phyloP scores from a whole-genome alignment of 2,888 invertebrate species.

The Clistopyga incitator region DNA sequence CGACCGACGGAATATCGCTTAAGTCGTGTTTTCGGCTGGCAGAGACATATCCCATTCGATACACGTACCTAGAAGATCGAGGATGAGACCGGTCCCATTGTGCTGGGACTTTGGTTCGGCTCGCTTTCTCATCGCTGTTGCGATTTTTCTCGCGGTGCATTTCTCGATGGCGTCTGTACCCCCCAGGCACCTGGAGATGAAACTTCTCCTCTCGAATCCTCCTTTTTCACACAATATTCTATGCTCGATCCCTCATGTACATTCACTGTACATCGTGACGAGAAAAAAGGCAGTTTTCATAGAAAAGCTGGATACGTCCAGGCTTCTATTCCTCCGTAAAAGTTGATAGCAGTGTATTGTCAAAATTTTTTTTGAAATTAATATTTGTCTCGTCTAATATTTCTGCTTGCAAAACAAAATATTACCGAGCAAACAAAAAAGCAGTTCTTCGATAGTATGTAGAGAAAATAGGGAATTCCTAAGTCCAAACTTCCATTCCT shows the following conservation, averaged over 20 bases:
- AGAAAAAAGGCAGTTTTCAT: constrained; percentile 2
- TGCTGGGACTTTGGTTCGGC: constrained; percentile 30
- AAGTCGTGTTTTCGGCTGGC: constrained; percentile 41
- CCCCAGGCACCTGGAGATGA: constrained; percentile 58
- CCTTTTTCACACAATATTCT: constrained; percentile 60
- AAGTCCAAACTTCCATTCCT: no score
- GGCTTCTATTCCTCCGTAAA: not conserved
- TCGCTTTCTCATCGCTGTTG: constrained; percentile 53
- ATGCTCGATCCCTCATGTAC: constrained; percentile 27
- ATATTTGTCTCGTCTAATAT: not conserved
- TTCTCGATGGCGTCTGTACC: constrained; percentile 40
- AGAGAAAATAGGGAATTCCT: no score
- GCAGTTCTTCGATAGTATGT: not conserved
- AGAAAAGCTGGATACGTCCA: constrained; percentile 7
- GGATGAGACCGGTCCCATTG: constrained; percentile 55
- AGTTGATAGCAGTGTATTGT: not conserved
- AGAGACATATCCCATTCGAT: constrained; percentile 48
- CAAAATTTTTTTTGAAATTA: not conserved
- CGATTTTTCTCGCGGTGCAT: constrained; percentile 59
- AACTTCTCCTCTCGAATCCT: constrained; percentile 49
- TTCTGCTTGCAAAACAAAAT: not conserved
- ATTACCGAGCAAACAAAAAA: not conserved
- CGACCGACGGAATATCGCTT: constrained; percentile 36
- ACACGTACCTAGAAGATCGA: constrained; percentile 39
- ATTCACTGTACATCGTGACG: constrained; percentile 31